Percentiles rank a stretch among this genome's conserved stretches.
These are phyloP conservation scores for Enhydra lutris DNA, from an alignment of 2,113 vertebrate genomes.

Conservation along the genomic window DNA sequence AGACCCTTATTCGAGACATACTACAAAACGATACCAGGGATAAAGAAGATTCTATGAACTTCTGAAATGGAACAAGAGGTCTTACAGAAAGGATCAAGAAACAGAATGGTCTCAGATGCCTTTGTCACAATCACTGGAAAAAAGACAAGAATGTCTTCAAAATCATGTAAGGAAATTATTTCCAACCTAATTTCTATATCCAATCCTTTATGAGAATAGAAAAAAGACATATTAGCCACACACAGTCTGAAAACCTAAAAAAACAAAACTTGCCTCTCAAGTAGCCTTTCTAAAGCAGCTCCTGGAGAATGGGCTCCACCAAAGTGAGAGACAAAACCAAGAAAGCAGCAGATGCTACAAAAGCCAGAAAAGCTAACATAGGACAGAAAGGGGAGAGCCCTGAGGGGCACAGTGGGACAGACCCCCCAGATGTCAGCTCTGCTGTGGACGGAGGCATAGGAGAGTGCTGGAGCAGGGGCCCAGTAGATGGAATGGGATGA, in stretches of 20 bases:
- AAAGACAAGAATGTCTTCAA: background rate
- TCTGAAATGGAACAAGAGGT: background rate
- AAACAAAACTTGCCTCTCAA: background rate
- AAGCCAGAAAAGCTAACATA: background rate
- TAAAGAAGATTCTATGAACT: background rate
- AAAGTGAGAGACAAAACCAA: background rate
- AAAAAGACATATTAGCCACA: background rate
- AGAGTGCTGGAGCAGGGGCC: accelerated
- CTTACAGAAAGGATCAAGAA: background rate
- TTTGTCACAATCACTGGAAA: background rate
- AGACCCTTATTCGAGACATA: background rate
- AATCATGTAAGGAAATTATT: background rate
- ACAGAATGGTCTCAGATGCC: background rate
- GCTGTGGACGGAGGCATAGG: accelerated
- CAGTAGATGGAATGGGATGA: background rate
- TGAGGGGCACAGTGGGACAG: no score
- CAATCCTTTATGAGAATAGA: background rate
- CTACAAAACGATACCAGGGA: background rate
- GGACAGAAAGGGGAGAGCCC: background rate
- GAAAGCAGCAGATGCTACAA: background rate
- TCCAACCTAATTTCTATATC: background rate
- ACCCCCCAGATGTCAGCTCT: background rate
- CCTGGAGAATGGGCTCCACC: background rate
- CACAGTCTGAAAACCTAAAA: background rate
- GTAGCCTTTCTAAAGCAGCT: background rate